These are phyloP conservation scores for Arctopsyche grandis DNA, from an alignment of 1,140 invertebrate species.

Conservation along the genomic window DNA sequence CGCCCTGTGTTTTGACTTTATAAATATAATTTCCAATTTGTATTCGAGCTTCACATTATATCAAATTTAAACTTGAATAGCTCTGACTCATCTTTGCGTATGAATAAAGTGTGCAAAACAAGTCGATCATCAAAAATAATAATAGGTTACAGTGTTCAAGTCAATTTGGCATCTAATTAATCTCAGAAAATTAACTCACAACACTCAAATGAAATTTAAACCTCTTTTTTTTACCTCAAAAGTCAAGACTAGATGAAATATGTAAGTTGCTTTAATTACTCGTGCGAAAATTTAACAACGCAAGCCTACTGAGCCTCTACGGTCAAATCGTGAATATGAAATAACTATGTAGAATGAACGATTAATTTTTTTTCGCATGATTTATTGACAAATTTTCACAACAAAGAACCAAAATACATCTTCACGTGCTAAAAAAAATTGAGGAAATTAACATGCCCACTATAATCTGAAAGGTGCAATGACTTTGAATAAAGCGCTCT, in stretches of 20 bases:
- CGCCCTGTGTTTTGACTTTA: too few species aligned
- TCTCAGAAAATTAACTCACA: conserved; percentile 3
- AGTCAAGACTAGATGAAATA: neutral
- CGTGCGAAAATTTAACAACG: neutral
- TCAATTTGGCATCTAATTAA: conserved; percentile 21
- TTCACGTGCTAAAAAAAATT: neutral
- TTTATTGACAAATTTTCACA: conserved; percentile 8
- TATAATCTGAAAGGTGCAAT: conserved; percentile 7
- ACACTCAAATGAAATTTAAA: neutral
- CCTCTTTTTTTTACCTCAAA: neutral
- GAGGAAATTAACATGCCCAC: neutral
- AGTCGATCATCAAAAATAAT: conserved; percentile 21
- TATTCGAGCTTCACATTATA: too few species aligned
- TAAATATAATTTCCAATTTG: too few species aligned
- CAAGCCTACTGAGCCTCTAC: neutral
- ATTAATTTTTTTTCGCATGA: neutral
- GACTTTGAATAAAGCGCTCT: neutral
- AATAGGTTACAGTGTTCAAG: conserved; percentile 5
- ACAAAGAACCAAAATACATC: neutral
- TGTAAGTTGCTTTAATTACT: neutral
- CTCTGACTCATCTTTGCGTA: too few species aligned
- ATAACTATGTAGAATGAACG: neutral
- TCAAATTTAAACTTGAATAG: too few species aligned
- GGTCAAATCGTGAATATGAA: conserved; percentile 7
- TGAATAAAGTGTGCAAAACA: neutral